These are phyloP conservation scores for Taeniopygia guttata DNA, from an alignment of 2,797 vertebrate genomes.

Conservation along the genomic window DNA sequence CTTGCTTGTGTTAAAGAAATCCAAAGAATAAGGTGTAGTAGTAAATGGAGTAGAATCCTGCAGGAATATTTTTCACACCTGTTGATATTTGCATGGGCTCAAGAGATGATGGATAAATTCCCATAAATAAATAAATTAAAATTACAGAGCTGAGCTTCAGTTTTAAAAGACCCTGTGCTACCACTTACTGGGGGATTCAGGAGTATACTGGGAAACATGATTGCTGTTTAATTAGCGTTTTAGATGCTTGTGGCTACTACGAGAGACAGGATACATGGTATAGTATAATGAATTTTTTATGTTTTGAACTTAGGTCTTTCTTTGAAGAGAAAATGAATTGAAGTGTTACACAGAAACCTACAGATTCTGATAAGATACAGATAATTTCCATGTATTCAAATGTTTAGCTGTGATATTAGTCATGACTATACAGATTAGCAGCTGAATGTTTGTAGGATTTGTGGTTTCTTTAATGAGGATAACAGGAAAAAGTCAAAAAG, in stretches of 20 bases:
- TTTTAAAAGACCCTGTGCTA: not conserved
- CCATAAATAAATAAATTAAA: not conserved
- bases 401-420: not conserved
- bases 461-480: not conserved
- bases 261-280: not conserved
- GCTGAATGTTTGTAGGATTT: not conserved
- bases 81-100: not conserved
- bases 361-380: not conserved
- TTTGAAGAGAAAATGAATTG: not conserved
- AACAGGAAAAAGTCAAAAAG: not conserved
- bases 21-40: not conserved
- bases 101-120: not conserved
- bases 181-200: not conserved
- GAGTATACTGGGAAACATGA: not conserved
- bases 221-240: not conserved
- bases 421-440: not conserved
- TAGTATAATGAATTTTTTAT: not conserved
- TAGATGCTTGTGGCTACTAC: not conserved
- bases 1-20: not conserved
- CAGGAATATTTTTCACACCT: not conserved
- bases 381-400: not conserved
- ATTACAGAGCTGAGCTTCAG: not conserved
- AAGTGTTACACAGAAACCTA: not conserved
- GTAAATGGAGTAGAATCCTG: not conserved
- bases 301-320: not conserved